Evolutionary conservation across 1,140 invertebrate species (phyloP).

Genomic region (Zaprionus taronus): DNA sequence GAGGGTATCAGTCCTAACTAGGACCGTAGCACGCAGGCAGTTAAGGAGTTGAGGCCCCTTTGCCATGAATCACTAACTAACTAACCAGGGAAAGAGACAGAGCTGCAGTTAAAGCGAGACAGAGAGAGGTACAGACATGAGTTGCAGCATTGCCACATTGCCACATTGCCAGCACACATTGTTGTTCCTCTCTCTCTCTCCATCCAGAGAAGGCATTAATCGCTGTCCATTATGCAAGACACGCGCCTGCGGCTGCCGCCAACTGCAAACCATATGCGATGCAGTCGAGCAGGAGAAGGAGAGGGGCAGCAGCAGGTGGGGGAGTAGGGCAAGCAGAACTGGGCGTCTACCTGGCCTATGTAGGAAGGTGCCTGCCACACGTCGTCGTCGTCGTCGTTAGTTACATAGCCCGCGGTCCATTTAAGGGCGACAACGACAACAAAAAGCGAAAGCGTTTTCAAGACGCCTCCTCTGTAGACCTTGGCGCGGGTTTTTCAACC

Average conservation of each 20-base stretch:
- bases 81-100: conserved; percentile 30
- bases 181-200: conserved; percentile 15
- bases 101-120: background rate
- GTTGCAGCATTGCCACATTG: conserved; percentile 30
- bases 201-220: conserved; percentile 56
- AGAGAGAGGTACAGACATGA: conserved; percentile 8
- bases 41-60: background rate
- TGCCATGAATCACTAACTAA: conserved; percentile 53
- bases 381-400: conserved; percentile 32
- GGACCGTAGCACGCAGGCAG: background rate
- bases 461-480: conserved; percentile 53
- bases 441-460: conserved; percentile 79
- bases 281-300: background rate
- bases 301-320: background rate
- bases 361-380: conserved; percentile 31
- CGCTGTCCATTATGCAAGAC: conserved; percentile 76
- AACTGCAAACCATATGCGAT: conserved; percentile 62
- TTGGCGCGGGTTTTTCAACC: conserved; percentile 80
- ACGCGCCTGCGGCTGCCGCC: conserved; percentile 66
- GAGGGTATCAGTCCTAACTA: conserved; percentile 18
- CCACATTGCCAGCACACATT: conserved; percentile 28
- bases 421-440: conserved; percentile 56
- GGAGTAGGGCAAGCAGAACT: conserved; percentile 25
- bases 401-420: conserved; percentile 44
- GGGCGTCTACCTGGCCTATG: conserved; percentile 7